These are phyloP conservation scores for Coboldia fuscipes DNA, from an alignment of 1,140 invertebrate genomes.

Conservation along the genomic window DNA sequence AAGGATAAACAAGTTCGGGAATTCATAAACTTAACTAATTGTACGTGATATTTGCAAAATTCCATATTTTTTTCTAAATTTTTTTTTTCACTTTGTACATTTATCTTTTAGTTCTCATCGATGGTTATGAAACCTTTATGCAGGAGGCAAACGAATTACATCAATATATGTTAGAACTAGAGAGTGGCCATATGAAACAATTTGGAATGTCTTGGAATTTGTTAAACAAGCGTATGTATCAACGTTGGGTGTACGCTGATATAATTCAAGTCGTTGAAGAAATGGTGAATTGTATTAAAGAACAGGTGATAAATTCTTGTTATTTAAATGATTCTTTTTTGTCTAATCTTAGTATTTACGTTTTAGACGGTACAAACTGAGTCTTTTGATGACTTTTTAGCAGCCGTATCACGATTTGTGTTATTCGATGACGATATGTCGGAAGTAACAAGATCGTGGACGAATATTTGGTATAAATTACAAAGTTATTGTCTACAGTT, in stretches of 20 bases:
- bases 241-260: conserved; percentile 17
- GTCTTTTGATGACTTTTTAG: too few species aligned
- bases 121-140: conserved; percentile 18
- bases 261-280: conserved; percentile 15
- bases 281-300: conserved; percentile 18
- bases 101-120: conserved; percentile 12
- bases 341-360: too few species aligned
- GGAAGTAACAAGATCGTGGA: conserved; percentile 16
- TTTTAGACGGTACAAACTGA: too few species aligned
- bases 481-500: conserved; percentile 19
- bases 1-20: too few species aligned
- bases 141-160: conserved; percentile 18
- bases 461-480: conserved; percentile 17
- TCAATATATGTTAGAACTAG: conserved; percentile 17
- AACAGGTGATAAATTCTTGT: too few species aligned
- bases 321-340: too few species aligned
- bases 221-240: conserved; percentile 19
- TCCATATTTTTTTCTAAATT: too few species aligned
- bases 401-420: conserved; percentile 16
- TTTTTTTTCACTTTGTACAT: too few species aligned
- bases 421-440: conserved; percentile 20
- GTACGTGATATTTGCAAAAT: too few species aligned
- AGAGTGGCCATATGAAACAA: conserved; percentile 18
- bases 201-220: conserved; percentile 19
- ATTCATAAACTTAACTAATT: too few species aligned